Evolutionary conservation across 2,113 vertebrate genomes (phyloP), one percentile per base, ranked within the genome.

Genomic region (Beaufortia kweichowensis): DNA sequence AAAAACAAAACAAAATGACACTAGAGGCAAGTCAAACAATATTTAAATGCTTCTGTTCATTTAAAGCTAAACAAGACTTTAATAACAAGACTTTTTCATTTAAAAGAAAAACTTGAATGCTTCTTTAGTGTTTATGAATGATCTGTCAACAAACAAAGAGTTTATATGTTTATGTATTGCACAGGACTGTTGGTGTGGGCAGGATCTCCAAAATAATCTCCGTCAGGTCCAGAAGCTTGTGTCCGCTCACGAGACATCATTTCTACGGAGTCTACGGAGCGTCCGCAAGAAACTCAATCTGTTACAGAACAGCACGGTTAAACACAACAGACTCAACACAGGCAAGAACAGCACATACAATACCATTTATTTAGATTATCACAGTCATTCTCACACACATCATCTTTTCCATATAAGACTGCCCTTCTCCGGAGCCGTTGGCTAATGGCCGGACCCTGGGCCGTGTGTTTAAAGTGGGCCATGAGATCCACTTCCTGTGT

Each of bases 401-500:
- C 4, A 14, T 68, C 55, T 28, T 57, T n/a, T 19, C 28, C 0
- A 0, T 84, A 95, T 94, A 87, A 2, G 85, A 86, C 31, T 96
- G 95, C 14, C 88, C 90, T 0, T 91, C 81, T 68, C 90, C 75
- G 1, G 87, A 86, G 0, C 78, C 84, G 2, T 93, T 91, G 0
- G 3, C n/a, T 50, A 88, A 95, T 0, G 93, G 94, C 3, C 87
- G 90, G 82, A 86, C 92, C 48, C 88, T 96, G 77, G 94, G 95
- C 3, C 76, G 76, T 26, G 92, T 86, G n/a, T 41, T 84, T 6
- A 75, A 31, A 1, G 43, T 90, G 23, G 93, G 93, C 3, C 94
- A 95, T 0, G 92, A 95, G 10, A 82, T 94, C 57, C 94, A 96
- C 84, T 94, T 95, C 0, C 1, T 94, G 78, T 96, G 95, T 2